phyloP scores from a whole-genome alignment of 2,888 invertebrate genomes.

The Fabriciana adippe region DNA sequence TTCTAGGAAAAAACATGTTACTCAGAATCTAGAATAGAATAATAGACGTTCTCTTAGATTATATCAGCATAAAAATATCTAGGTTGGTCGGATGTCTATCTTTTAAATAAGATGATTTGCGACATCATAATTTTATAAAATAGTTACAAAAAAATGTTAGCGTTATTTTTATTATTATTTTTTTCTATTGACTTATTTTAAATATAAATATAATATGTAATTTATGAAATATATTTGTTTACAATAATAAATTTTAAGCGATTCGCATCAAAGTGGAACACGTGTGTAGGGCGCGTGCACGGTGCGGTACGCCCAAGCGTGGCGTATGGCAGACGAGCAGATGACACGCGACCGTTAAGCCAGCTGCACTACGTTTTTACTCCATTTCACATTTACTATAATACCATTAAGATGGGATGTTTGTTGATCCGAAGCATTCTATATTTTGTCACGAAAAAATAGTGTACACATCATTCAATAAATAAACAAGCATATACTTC shows the following conservation, averaged over 20 bases:
- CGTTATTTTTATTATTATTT: too few relatives aligned
- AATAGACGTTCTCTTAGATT: too few relatives aligned
- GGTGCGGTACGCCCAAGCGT: slow-evolving; percentile 69
- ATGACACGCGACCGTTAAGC: slow-evolving; percentile 81
- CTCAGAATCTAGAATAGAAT: too few relatives aligned
- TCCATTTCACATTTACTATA: slow-evolving; percentile 31
- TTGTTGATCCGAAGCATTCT: not conserved
- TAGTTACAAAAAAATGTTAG: too few relatives aligned
- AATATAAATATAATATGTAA: not conserved
- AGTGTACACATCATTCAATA: too few relatives aligned
- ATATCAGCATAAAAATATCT: too few relatives aligned
- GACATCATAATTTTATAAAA: too few relatives aligned
- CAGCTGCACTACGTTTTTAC: slow-evolving; percentile 64
- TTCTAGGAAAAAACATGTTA: too few relatives aligned
- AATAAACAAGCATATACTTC: too few relatives aligned
- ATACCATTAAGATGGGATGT: not conserved
- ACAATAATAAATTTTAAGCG: slow-evolving; percentile 25
- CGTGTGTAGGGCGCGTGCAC: slow-evolving; percentile 47
- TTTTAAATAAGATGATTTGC: too few relatives aligned
- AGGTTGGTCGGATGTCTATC: too few relatives aligned
- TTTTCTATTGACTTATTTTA: not conserved
- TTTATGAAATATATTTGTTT: slow-evolving; percentile 2
- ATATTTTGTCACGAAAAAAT: not conserved
- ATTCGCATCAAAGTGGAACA: slow-evolving; percentile 26
- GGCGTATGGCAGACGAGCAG: slow-evolving; percentile 75